Percentiles rank a stretch among this genome's conserved stretches.
Evolutionary conservation across 2,888 invertebrate genomes (phyloP).

Genomic region (Epinotia bilunana): DNA sequence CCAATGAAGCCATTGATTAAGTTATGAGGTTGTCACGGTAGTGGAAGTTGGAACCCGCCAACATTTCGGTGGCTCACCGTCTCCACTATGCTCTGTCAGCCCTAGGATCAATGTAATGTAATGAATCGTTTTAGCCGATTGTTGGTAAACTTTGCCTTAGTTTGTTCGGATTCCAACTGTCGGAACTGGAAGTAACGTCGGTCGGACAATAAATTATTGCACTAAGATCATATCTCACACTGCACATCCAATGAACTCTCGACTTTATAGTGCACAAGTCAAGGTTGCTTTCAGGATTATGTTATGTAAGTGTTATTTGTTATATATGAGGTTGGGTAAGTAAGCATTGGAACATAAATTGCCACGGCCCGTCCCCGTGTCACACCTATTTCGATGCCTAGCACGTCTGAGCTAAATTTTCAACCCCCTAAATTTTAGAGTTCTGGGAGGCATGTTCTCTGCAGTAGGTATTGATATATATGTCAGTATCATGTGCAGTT

Average conservation of each 20-base stretch:
- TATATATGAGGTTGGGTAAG: constrained; percentile 9
- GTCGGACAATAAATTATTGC: constrained; percentile 6
- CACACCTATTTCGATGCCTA: constrained; percentile 32
- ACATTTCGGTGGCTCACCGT: constrained; percentile 36
- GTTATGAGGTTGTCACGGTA: not conserved
- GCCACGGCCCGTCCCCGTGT: constrained; percentile 23
- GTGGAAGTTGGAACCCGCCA: constrained; percentile 5
- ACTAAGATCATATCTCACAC: not conserved
- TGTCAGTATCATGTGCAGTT: too few relatives aligned
- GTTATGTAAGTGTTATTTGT: not conserved
- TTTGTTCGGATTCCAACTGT: constrained; percentile 33
- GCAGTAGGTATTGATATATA: not conserved
- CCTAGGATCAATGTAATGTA: constrained; percentile 34
- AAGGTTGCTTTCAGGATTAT: constrained; percentile 8
- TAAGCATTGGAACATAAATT: constrained; percentile 32
- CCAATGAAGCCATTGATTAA: not conserved
- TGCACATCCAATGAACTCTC: not conserved
- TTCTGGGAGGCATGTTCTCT: constrained; percentile 15
- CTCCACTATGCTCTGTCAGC: constrained; percentile 42
- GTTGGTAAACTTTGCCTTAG: constrained; percentile 32
- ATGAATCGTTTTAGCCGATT: constrained; percentile 40
- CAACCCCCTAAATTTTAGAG: constrained; percentile 39
- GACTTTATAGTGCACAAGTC: not conserved
- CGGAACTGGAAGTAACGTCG: constrained; percentile 18
- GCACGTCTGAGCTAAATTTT: constrained; percentile 42